Base-by-base conservation (phyloP, 23 tunicate genomes). In the Oikopleura vanhoeffeni region DNA sequence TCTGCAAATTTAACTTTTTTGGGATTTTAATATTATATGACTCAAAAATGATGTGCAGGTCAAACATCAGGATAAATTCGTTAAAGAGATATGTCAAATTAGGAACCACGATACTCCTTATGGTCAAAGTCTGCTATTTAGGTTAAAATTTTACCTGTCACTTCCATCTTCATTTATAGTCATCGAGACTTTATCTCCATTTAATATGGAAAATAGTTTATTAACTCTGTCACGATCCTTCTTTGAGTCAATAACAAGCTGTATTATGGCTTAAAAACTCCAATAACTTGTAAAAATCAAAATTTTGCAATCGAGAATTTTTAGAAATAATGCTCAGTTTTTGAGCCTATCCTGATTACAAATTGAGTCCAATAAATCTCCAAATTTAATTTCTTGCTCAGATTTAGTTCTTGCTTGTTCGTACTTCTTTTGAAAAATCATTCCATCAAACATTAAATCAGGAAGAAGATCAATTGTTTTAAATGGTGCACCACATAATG, bases 361-460 rank as follows among this genome's bases (percentile, higher is more conserved):
- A 32, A 71, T 30, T 71, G 79, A 18, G 35, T 71, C 79, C 2
- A 71, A 30, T 2, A 71, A 2, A n/a, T n/a, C n/a, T n/a, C n/a
- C n/a, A n/a, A n/a, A n/a, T n/a, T n/a, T n/a, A 33, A 2, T 28
- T 28, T 71, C 38, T 2, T 28, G 38, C 32, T 71, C 34, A 30
- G 36, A 18, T 18, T 3, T 2, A 18, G 2, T 13, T 18, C 79
- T 33, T 32, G 79, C 79, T 30, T 71, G 79, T 30, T 71, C 79
- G 79, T 71, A 71, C 79, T 71, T 71, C 32, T 71, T 71, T 38
- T 71, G 79, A 38, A 71, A 71, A 30, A 71, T 71, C 79, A 71
- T 71, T 28, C 79, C 79, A 38, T 71, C 79, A 38, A 71, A 71
- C 79, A 71, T 71, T 38, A 71, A 71, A 30, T 71, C 79, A 38